These are phyloP conservation scores for Diploscapter pachys DNA, from an alignment of 1,140 invertebrate genomes.

Conservation along the genomic window DNA sequence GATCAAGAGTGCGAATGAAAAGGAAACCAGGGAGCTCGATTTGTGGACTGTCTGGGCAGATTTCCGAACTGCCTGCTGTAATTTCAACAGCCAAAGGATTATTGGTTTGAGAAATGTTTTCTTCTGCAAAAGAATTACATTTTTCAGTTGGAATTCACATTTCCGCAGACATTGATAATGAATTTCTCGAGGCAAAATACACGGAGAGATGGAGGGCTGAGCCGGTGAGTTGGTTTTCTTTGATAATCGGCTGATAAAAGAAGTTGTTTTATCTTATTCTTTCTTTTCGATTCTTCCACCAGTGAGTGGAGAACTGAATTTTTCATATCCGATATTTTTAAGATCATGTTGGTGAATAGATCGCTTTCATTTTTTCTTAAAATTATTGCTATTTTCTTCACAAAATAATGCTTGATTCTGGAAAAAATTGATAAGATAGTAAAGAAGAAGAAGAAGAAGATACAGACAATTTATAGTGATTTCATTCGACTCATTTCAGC, in stretches of 20 bases:
- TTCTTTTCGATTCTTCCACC: too few relatives aligned
- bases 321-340: too few relatives aligned
- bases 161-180: conserved; percentile 39
- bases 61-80: conserved; percentile 28
- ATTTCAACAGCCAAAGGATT: conserved; percentile 18
- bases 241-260: too few relatives aligned
- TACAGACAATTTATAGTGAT: too few relatives aligned
- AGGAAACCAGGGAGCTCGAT: conserved; percentile 17
- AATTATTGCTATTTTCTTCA: too few relatives aligned
- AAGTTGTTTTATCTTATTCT: too few relatives aligned
- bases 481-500: conserved; percentile 16
- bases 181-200: conserved; percentile 31
- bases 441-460: too few relatives aligned
- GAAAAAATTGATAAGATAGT: too few relatives aligned
- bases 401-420: too few relatives aligned
- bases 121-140: background rate
- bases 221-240: conserved; percentile 35
- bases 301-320: too few relatives aligned
- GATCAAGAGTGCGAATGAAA: background rate
- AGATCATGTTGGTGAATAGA: too few relatives aligned
- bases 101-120: background rate
- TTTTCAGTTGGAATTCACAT: conserved; percentile 8
- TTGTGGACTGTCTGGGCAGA: conserved; percentile 47
- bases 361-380: too few relatives aligned
- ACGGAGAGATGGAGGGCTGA: conserved; percentile 46